Conservation (phyloP, 2,113 vertebrate species). For the Nothoprocta perdicaria region DNA sequence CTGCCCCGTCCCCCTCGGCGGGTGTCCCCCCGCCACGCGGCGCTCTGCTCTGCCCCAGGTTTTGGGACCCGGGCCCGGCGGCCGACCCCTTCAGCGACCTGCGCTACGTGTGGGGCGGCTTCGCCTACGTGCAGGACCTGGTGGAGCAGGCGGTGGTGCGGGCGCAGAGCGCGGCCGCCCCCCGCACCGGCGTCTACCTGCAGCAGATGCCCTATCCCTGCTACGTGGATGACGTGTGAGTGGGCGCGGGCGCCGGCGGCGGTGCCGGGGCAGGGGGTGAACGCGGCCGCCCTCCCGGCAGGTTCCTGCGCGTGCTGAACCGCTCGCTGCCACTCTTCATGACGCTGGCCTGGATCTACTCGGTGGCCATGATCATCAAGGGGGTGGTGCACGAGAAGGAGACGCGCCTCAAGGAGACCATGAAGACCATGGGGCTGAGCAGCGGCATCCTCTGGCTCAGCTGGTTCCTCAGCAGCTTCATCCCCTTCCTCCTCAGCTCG, state of each 20-base stretch:
- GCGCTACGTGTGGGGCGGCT: conserved; percentile 90
- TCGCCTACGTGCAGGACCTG: conserved; percentile 91
- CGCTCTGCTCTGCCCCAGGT: conserved; percentile 64
- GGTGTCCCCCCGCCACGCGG: not conserved
- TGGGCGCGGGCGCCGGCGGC: fast-evolving
- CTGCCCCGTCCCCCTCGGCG: fast-evolving
- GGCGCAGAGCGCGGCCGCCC: conserved; percentile 71
- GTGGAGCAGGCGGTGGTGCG: conserved; percentile 84
- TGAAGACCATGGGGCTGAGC: conserved; percentile 91
- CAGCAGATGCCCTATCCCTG: conserved; percentile 96
- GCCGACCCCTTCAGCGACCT: conserved; percentile 86
- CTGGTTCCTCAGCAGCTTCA: conserved; percentile 91
- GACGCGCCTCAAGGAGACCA: conserved; percentile 87
- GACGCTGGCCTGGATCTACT: conserved; percentile 93
- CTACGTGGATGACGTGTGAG: conserved; percentile 89
- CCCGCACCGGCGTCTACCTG: conserved; percentile 80
- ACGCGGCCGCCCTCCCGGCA: conserved; percentile 28
- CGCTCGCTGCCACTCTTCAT: conserved; percentile 90
- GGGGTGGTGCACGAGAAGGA: conserved; percentile 92
- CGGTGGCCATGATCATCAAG: conserved; percentile 92
- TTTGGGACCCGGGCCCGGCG: conserved; percentile 88
- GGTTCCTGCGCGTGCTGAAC: conserved; percentile 88
- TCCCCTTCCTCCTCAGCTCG: conserved; percentile 87
- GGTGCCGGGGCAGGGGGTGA: not conserved
- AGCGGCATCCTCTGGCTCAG: conserved; percentile 86